phyloP scores from a whole-genome alignment of 35 echinoderm and acorn worm species.

The Heliocidaris erythrogramma region DNA sequence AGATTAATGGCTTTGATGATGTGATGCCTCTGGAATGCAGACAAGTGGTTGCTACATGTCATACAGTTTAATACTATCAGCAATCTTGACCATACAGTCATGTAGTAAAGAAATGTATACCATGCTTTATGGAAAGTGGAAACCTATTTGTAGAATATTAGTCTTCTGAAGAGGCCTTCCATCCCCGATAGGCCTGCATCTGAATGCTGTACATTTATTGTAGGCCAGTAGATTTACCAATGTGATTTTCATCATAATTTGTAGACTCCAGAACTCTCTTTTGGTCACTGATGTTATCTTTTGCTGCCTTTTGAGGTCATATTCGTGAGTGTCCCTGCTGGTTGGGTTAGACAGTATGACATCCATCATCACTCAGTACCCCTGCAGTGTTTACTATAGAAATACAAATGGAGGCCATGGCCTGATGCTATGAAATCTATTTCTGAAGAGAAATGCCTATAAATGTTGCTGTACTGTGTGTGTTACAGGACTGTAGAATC shows the following conservation, averaged over 20 bases:
- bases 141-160: neutral
- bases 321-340: neutral
- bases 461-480: neutral
- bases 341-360: constrained; percentile 8
- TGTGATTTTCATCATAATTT: neutral
- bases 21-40: neutral
- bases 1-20: neutral
- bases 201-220: too few relatives aligned
- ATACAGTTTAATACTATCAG: neutral
- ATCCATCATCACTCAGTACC: neutral
- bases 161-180: neutral
- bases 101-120: neutral
- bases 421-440: neutral
- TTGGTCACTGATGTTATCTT: constrained; percentile 1
- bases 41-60: neutral
- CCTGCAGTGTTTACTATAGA: neutral
- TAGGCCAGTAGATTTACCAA: neutral
- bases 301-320: constrained; percentile 3
- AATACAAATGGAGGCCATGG: neutral
- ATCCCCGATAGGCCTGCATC: neutral
- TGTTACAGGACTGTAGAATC: neutral
- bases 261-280: neutral
- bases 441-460: neutral
- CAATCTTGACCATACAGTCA: neutral
- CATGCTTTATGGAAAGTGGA: neutral